phyloP scores from a whole-genome alignment of 2,797 vertebrate genomes.

The Peromyscus nudipes region DNA sequence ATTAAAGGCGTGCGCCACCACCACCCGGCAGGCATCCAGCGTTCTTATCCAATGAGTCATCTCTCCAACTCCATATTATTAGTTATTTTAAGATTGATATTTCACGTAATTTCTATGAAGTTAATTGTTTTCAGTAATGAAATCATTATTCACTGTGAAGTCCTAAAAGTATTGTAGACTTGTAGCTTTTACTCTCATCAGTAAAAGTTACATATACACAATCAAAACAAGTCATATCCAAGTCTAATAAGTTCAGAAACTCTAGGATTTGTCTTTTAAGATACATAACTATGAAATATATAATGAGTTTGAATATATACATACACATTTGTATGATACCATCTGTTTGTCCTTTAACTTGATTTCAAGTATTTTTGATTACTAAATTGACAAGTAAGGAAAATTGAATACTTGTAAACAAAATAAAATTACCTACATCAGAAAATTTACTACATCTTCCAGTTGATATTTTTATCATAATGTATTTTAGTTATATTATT shows the following conservation, averaged over 20 bases:
- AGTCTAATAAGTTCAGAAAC: not conserved
- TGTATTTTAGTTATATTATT: conserved; percentile 19
- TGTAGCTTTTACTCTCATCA: not conserved
- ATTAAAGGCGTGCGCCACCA: too few relatives aligned
- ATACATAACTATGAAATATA: not conserved
- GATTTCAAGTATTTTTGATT: not conserved
- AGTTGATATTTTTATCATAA: conserved; percentile 19
- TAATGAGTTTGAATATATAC: not conserved
- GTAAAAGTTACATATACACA: not conserved
- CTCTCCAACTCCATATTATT: not conserved
- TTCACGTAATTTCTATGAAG: not conserved
- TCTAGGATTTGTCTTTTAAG: not conserved
- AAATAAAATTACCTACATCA: conserved; percentile 20
- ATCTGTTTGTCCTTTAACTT: not conserved
- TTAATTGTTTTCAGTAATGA: not conserved
- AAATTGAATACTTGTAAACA: not conserved
- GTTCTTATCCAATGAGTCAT: too few relatives aligned
- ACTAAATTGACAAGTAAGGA: not conserved
- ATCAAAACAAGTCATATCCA: not conserved
- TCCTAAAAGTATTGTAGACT: not conserved
- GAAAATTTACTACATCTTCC: not conserved
- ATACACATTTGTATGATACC: not conserved
- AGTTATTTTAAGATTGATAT: not conserved
- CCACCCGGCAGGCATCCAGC: too few relatives aligned
- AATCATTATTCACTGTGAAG: not conserved